A percentile compares a stretch with the other conserved stretches of the same genome.
Conservation (phyloP, 2,113 vertebrate genomes). For the Calidris pygmaea region DNA sequence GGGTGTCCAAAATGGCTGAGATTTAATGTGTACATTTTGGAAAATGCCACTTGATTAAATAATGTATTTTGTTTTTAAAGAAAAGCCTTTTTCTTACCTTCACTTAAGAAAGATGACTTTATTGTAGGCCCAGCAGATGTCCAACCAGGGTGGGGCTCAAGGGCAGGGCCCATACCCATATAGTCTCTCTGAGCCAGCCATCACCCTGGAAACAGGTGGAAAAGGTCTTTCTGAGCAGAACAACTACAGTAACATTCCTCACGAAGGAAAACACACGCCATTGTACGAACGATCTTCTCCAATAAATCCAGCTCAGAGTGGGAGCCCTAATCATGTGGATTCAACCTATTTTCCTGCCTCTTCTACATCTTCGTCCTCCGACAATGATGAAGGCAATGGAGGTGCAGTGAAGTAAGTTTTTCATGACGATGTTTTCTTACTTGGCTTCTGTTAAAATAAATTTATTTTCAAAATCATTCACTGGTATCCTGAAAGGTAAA, state of each 20-base stretch:
- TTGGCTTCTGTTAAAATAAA: background rate
- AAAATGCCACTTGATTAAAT: background rate
- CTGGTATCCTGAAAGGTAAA: background rate
- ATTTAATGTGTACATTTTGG: background rate
- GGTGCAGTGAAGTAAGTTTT: constrained; percentile 88
- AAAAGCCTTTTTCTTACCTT: background rate
- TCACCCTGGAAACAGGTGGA: constrained; percentile 75
- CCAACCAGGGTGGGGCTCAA: constrained; percentile 72
- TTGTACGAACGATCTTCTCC: constrained; percentile 92
- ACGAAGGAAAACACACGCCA: constrained; percentile 91
- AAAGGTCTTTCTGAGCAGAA: constrained; percentile 86
- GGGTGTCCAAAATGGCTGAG: background rate
- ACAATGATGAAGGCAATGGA: constrained; percentile 87
- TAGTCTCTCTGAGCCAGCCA: constrained; percentile 78
- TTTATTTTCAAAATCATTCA: background rate
- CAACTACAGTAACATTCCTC: constrained; percentile 92
- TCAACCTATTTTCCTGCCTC: constrained; percentile 83
- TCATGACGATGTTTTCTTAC: background rate
- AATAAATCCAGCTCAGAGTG: constrained; percentile 79
- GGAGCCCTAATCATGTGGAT: constrained; percentile 86
- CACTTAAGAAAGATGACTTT: background rate
- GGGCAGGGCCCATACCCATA: constrained; percentile 81
- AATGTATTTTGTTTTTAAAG: background rate
- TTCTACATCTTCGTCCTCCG: constrained; percentile 87
- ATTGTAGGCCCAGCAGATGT: constrained; percentile 77